These are phyloP conservation scores for Thamnophis elegans DNA, from an alignment of 2,797 vertebrate genomes.

Conservation along the genomic window DNA sequence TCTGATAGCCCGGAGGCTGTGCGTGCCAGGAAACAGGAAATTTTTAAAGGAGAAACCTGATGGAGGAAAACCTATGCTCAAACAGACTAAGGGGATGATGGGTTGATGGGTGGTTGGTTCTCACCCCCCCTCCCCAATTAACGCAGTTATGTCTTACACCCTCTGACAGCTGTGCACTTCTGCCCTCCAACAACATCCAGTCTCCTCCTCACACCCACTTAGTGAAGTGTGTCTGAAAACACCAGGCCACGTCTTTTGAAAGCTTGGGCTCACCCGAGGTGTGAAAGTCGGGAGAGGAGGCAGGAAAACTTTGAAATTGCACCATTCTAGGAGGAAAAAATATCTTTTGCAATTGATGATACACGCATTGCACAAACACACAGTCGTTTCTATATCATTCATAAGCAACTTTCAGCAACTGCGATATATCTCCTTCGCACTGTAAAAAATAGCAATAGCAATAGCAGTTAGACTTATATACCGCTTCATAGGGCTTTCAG, in stretches of 20 bases:
- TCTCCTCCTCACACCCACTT: constrained; percentile 31
- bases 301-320: background rate
- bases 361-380: background rate
- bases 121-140: background rate
- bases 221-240: constrained; percentile 14
- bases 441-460: too few relatives aligned
- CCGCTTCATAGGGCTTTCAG: too few relatives aligned
- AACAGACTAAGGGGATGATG: background rate
- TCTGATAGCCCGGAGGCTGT: background rate
- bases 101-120: background rate
- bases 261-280: background rate
- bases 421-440: background rate
- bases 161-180: background rate
- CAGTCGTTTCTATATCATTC: background rate
- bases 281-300: background rate
- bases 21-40: background rate
- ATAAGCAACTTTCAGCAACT: background rate
- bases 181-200: background rate
- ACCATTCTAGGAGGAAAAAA: background rate
- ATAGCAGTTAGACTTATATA: too few relatives aligned
- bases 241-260: background rate
- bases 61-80: background rate
- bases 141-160: background rate
- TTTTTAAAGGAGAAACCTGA: background rate
- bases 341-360: background rate